Conservation (phyloP, 2,797 vertebrate species). For the Aulostomus chinensis region DNA sequence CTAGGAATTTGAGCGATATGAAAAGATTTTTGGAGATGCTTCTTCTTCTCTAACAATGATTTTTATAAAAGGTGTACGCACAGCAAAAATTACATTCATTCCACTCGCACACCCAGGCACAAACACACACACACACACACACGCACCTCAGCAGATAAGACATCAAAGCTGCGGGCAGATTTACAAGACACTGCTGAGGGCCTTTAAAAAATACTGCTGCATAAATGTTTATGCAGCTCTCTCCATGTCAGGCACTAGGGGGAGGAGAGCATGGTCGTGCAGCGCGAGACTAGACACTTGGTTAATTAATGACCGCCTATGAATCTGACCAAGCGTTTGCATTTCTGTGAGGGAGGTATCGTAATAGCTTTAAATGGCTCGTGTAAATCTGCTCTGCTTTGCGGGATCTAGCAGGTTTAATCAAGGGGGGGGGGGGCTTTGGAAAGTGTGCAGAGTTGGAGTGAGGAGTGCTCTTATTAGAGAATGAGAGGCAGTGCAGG, state of each 20-base stretch:
- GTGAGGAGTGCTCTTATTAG: not conserved
- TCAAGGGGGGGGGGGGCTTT: no score
- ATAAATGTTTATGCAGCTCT: conserved; percentile 90
- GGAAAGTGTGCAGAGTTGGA: no score
- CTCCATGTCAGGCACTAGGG: conserved; percentile 78
- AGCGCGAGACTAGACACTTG: conserved; percentile 14
- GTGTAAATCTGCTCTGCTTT: conserved; percentile 44
- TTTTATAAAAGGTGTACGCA: conserved; percentile 1
- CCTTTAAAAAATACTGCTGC: conserved; percentile 86
- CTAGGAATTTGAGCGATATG: no score
- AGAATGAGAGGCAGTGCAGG: not conserved
- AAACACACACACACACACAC: conserved; percentile 44
- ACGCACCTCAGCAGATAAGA: conserved; percentile 82
- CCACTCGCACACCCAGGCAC: conserved; percentile 24
- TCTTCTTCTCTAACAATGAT: no score
- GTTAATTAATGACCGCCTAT: conserved; percentile 30
- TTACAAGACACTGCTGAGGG: conserved; percentile 85
- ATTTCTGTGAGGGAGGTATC: conserved; percentile 36
- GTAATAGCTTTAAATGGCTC: conserved; percentile 29
- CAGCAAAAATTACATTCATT: conserved; percentile 30
- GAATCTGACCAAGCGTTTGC: conserved; percentile 36
- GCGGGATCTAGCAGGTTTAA: not conserved
- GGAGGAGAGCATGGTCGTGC: conserved; percentile 48
- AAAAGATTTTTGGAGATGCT: no score
- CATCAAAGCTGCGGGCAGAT: conserved; percentile 87